phyloP scores from a whole-genome alignment of 1,140 invertebrate genomes.

The Drosophila rufa region DNA sequence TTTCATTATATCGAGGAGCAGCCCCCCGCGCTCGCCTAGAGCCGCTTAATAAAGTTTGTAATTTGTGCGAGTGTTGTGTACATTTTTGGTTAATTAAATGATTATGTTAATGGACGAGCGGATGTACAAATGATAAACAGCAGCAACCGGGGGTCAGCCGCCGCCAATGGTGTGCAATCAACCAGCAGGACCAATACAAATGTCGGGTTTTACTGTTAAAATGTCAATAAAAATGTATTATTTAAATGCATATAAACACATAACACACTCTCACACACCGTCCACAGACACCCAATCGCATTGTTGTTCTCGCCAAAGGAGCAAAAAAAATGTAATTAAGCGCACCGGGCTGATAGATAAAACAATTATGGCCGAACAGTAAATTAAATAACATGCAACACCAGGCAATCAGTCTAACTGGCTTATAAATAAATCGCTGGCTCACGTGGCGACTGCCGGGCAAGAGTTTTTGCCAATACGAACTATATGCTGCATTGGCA shows the following conservation, averaged over 20 bases:
- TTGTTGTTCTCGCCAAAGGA: constrained; percentile 47
- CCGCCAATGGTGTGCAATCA: constrained; percentile 65
- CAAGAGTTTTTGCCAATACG: neutral
- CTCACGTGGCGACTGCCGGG: constrained; percentile 28
- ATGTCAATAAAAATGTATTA: constrained; percentile 82
- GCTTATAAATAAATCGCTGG: constrained; percentile 40
- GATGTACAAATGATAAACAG: constrained; percentile 74
- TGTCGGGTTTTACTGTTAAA: constrained; percentile 80
- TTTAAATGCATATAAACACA: constrained; percentile 59
- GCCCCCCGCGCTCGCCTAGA: constrained; percentile 5
- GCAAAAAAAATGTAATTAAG: constrained; percentile 72
- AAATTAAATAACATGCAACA: constrained; percentile 72
- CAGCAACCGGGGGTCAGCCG: constrained; percentile 27
- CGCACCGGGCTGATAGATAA: constrained; percentile 71
- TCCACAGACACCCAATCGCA: constrained; percentile 19
- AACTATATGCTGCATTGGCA: constrained; percentile 20
- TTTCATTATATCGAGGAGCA: constrained; percentile 37
- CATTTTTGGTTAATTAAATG: constrained; percentile 81
- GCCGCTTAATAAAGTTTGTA: constrained; percentile 59
- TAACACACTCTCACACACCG: neutral
- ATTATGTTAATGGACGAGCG: constrained; percentile 83
- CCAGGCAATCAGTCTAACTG: constrained; percentile 69
- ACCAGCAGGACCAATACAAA: constrained; percentile 77
- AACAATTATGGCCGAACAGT: constrained; percentile 77
- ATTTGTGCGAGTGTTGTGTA: constrained; percentile 53